Evolutionary conservation across 2,797 vertebrate species (phyloP).

Genomic region (Sebastes itinus): DNA sequence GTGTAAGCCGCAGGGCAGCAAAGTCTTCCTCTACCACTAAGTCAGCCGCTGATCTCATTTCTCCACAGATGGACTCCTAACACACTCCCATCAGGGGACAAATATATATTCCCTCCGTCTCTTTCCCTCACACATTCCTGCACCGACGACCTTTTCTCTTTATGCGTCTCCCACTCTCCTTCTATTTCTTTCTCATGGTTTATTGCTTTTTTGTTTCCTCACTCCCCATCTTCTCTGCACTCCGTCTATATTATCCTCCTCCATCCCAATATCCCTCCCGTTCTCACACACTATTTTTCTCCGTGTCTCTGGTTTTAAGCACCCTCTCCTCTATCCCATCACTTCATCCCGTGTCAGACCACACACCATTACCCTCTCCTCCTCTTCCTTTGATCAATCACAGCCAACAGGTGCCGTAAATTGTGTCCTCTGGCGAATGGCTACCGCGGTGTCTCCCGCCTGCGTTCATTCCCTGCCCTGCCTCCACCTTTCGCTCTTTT

Average conservation of each 20-base stretch:
- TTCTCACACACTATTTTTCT: slow-evolving; percentile 37
- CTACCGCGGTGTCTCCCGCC: slow-evolving; percentile 25
- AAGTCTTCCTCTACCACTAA: slow-evolving; percentile 73
- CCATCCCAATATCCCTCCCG: slow-evolving; percentile 35
- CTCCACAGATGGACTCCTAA: slow-evolving; percentile 77
- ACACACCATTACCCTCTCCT: slow-evolving; percentile 62
- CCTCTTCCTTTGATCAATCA: slow-evolving; percentile 71
- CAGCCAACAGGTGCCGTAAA: slow-evolving; percentile 76
- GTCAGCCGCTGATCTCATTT: slow-evolving; percentile 78
- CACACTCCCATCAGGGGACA: slow-evolving; percentile 74
- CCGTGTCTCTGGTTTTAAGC: slow-evolving; percentile 38
- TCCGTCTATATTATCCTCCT: slow-evolving; percentile 64
- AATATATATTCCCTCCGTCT: slow-evolving; percentile 67
- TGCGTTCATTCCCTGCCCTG: slow-evolving; percentile 6
- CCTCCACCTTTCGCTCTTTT: slow-evolving; percentile 28
- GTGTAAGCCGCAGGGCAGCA: slow-evolving; percentile 74
- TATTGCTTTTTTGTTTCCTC: slow-evolving; percentile 25
- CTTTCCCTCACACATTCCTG: slow-evolving; percentile 55
- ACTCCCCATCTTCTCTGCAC: slow-evolving; percentile 19
- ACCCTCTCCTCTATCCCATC: slow-evolving; percentile 58
- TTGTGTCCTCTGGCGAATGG: slow-evolving; percentile 57
- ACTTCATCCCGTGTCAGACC: slow-evolving; percentile 53
- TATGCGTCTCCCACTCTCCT: slow-evolving; percentile 35
- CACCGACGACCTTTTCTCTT: slow-evolving; percentile 51
- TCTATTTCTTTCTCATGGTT: slow-evolving; percentile 18